phyloP scores from a whole-genome alignment of 1,140 invertebrate species.

The Trichogramma pretiosum region DNA sequence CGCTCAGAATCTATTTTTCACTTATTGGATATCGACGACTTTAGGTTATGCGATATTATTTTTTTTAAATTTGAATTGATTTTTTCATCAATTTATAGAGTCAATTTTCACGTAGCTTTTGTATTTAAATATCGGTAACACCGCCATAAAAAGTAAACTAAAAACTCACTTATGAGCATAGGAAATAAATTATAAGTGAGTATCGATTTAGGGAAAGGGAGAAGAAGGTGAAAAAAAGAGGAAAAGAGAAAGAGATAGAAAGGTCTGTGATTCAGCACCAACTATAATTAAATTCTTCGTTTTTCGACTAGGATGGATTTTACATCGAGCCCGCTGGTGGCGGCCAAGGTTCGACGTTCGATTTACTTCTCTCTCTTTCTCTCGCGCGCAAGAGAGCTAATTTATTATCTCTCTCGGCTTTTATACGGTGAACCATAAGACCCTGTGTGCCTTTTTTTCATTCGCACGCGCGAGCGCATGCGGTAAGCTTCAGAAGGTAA shows the following conservation, averaged over 20 bases:
- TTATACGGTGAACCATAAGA: conserved; percentile 1
- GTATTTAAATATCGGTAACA: too few relatives aligned
- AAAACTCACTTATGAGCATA: too few relatives aligned
- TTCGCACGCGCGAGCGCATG: not conserved
- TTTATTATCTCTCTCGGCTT: conserved; percentile 4
- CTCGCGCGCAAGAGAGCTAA: conserved; percentile 3
- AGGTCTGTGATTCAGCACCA: conserved; percentile 10
- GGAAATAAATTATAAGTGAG: too few relatives aligned
- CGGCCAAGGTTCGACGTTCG: conserved; percentile 12
- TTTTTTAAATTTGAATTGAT: too few relatives aligned
- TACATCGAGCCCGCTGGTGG: not conserved
- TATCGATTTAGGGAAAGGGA: too few relatives aligned
- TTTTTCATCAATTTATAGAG: too few relatives aligned
- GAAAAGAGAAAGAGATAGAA: not conserved
- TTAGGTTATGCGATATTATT: too few relatives aligned
- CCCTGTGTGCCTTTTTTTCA: not conserved
- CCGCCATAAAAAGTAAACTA: too few relatives aligned
- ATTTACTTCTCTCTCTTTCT: conserved; percentile 14
- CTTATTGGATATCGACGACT: too few relatives aligned
- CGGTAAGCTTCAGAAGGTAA: too few relatives aligned
- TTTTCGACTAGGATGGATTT: conserved; percentile 16
- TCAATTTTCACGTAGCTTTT: too few relatives aligned
- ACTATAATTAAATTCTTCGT: conserved; percentile 19
- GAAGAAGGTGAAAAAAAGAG: not conserved
- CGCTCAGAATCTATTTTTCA: too few relatives aligned